phyloP scores from a whole-genome alignment of 2,888 invertebrate genomes.

The Agonopterix subpropinquella region DNA sequence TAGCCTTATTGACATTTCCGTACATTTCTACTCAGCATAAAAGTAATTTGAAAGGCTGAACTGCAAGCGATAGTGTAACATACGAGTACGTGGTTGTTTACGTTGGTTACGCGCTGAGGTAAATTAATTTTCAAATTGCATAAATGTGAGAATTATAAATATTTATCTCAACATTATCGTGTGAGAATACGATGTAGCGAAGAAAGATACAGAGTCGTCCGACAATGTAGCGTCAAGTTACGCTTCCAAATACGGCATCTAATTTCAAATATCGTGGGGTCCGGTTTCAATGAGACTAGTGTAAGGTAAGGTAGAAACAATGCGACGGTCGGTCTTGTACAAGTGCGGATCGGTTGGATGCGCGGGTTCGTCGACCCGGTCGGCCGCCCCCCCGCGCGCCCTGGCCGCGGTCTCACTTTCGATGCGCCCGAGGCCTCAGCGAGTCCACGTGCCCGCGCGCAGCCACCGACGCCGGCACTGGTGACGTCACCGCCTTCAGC shows the following conservation, averaged over 20 bases:
- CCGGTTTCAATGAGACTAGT: constrained; percentile 35
- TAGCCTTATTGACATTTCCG: too few relatives aligned
- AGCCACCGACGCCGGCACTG: constrained; percentile 41
- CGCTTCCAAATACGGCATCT: constrained; percentile 16
- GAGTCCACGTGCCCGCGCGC: constrained; percentile 64
- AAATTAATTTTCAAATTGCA: not conserved
- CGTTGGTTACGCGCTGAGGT: too few relatives aligned
- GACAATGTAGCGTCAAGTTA: constrained; percentile 15
- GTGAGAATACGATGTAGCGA: not conserved
- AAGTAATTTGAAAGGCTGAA: too few relatives aligned
- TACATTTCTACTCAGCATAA: too few relatives aligned
- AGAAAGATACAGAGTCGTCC: constrained; percentile 11
- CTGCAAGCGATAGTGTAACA: too few relatives aligned
- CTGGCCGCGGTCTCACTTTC: constrained; percentile 64
- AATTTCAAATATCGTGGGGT: constrained; percentile 25
- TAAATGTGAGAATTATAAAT: too few relatives aligned
- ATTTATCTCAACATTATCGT: too few relatives aligned
- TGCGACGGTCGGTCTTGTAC: constrained; percentile 58
- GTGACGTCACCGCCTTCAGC: constrained; percentile 54
- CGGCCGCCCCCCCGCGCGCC: constrained; percentile 28
- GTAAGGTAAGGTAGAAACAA: constrained; percentile 58
- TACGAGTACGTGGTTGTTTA: too few relatives aligned
- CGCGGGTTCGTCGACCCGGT: constrained; percentile 48
- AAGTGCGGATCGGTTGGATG: constrained; percentile 70
- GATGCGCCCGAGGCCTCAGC: constrained; percentile 62